phyloP scores from a whole-genome alignment of 2,113 vertebrate genomes.

The Oreochromis aureus region DNA sequence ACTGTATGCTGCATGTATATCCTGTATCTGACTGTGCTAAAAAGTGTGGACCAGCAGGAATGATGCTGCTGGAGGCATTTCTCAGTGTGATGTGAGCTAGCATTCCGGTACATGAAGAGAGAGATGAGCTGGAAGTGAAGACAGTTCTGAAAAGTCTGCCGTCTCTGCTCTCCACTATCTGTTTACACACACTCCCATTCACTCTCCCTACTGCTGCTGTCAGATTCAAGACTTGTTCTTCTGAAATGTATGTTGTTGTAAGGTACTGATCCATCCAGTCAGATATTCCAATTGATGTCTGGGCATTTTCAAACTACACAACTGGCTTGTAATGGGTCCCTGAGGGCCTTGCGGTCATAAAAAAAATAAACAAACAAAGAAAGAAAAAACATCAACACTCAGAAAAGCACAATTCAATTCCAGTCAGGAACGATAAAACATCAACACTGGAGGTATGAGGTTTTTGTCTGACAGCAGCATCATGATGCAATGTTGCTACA shows the following conservation, averaged over 20 bases:
- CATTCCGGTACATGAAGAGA: conserved; percentile 3
- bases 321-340: conserved; percentile 28
- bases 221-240: not conserved
- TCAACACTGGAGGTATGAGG: not conserved
- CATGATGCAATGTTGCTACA: conserved; percentile 12
- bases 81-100: conserved; percentile 47
- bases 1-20: not conserved
- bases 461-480: conserved; percentile 16
- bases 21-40: not conserved
- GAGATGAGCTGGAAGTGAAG: conserved; percentile 30
- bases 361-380: not conserved
- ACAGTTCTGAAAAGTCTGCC: conserved; percentile 28
- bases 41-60: conserved; percentile 32
- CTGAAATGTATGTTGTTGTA: conserved; percentile 14
- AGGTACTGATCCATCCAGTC: conserved; percentile 8
- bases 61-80: conserved; percentile 37
- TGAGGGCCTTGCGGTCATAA: conserved; percentile 10
- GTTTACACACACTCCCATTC: conserved; percentile 19
- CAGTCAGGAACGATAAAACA: conserved; percentile 20
- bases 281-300: conserved; percentile 35
- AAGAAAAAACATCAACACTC: not conserved
- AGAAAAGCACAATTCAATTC: conserved; percentile 15
- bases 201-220: conserved; percentile 18
- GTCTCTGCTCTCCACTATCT: conserved; percentile 24
- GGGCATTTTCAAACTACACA: conserved; percentile 29